Conservation (phyloP, 1,140 invertebrate species). For the Alviniconcha marisindica region DNA sequence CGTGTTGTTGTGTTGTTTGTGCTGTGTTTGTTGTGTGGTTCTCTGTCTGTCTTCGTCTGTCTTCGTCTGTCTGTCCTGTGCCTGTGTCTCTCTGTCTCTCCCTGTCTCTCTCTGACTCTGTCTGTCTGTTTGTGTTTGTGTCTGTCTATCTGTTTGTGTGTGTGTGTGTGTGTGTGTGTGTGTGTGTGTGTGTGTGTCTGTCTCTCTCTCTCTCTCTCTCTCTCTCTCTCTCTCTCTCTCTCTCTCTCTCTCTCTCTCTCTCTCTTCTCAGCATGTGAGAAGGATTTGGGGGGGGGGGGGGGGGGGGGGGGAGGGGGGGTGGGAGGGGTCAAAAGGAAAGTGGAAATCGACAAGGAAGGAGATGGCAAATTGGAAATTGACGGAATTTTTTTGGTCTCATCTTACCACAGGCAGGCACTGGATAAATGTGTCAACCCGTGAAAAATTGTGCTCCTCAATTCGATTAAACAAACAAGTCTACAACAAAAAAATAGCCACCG, state of each 20-base stretch:
- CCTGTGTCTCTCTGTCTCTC: background rate
- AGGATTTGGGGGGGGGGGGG: too few relatives aligned
- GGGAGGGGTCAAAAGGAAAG: too few relatives aligned
- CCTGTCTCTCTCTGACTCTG: background rate
- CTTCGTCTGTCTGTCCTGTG: background rate
- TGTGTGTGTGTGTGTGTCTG: background rate
- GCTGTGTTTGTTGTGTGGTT: background rate
- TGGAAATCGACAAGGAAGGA: too few relatives aligned
- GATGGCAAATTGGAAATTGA: too few relatives aligned
- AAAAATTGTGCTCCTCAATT: too few relatives aligned
- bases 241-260: slow-evolving; percentile 16
- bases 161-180: background rate
- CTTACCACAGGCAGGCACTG: too few relatives aligned
- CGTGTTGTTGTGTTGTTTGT: background rate
- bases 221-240: background rate
- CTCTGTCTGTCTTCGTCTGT: background rate
- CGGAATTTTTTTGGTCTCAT: too few relatives aligned
- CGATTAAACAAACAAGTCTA: too few relatives aligned
- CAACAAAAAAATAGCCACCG: too few relatives aligned
- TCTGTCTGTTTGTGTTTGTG: background rate
- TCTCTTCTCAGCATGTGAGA: background rate
- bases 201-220: slow-evolving; percentile 3
- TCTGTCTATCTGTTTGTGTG: background rate
- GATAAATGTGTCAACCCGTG: too few relatives aligned
- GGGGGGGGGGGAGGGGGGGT: too few relatives aligned